Evolutionary conservation across 2,797 vertebrate species (phyloP).

Genomic region (Vespertilio murinus): DNA sequence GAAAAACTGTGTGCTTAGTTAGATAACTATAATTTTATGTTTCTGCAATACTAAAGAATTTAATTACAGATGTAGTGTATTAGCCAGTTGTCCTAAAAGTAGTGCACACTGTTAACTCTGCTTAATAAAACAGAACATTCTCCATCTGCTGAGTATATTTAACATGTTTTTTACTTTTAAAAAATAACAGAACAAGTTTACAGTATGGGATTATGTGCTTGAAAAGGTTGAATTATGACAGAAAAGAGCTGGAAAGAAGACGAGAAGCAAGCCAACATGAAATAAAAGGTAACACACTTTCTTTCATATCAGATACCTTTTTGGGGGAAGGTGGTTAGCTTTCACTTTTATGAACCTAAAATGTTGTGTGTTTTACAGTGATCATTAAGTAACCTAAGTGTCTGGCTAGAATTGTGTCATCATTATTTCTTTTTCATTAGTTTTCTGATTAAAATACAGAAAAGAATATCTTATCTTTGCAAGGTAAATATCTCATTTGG

Average conservation of each 20-base stretch:
- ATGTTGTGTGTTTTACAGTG: not conserved
- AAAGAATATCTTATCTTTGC: not conserved
- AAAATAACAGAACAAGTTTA: conserved; percentile 94
- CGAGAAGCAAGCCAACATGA: conserved; percentile 97
- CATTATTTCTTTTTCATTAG: not conserved
- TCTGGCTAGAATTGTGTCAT: not conserved
- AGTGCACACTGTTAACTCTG: not conserved
- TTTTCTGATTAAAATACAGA: conserved; percentile 4
- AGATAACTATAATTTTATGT: not conserved
- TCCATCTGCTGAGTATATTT: conserved; percentile 29
- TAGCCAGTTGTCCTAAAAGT: not conserved
- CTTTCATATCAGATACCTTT: not conserved
- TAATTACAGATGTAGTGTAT: not conserved
- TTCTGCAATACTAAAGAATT: not conserved
- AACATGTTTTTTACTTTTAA: conserved; percentile 32
- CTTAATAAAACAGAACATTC: not conserved
- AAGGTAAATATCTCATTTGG: not conserved
- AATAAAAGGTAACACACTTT: conserved; percentile 91
- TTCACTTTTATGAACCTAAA: not conserved
- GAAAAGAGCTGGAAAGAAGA: conserved; percentile 97
- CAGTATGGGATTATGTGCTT: conserved; percentile 99
- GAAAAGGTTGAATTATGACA: conserved; percentile 98
- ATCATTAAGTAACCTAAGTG: not conserved
- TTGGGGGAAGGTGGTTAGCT: not conserved
- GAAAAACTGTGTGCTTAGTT: not conserved